These are phyloP conservation scores for Philantomba maxwellii DNA, from an alignment of 2,113 vertebrate genomes.

Conservation along the genomic window DNA sequence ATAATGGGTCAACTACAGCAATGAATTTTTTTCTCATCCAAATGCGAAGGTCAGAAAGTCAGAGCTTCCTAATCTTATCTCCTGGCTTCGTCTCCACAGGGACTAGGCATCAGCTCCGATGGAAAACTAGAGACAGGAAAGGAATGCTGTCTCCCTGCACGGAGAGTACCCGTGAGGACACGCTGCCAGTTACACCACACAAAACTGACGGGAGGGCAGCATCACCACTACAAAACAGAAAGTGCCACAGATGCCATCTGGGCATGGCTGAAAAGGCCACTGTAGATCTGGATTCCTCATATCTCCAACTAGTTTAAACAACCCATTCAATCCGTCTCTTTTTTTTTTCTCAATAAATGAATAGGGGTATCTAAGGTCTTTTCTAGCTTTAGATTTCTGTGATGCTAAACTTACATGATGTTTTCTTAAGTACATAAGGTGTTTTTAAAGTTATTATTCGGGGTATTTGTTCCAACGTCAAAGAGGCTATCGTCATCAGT, in stretches of 20 bases:
- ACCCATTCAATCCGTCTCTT: background rate
- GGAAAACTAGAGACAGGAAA: background rate
- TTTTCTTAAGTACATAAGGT: background rate
- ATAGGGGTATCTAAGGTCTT: background rate
- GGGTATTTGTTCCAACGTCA: background rate
- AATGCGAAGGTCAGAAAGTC: background rate
- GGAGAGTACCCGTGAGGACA: background rate
- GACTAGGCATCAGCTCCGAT: background rate
- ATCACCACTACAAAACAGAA: background rate
- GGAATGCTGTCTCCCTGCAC: background rate
- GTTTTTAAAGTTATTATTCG: background rate
- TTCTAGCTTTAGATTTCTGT: background rate
- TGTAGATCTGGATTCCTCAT: background rate
- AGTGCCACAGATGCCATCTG: background rate
- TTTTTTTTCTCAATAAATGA: background rate
- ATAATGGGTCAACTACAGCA: background rate
- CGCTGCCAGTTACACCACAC: background rate
- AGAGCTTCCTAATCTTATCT: background rate
- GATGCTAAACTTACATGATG: background rate
- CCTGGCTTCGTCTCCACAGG: background rate
- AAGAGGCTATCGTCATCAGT: background rate
- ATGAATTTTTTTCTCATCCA: background rate
- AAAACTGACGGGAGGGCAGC: background rate
- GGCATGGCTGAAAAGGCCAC: background rate
- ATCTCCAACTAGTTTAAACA: background rate